Percentiles rank a stretch among this genome's conserved stretches.
Conservation (phyloP, 2,888 invertebrate genomes). For the Arctia plantaginis region DNA sequence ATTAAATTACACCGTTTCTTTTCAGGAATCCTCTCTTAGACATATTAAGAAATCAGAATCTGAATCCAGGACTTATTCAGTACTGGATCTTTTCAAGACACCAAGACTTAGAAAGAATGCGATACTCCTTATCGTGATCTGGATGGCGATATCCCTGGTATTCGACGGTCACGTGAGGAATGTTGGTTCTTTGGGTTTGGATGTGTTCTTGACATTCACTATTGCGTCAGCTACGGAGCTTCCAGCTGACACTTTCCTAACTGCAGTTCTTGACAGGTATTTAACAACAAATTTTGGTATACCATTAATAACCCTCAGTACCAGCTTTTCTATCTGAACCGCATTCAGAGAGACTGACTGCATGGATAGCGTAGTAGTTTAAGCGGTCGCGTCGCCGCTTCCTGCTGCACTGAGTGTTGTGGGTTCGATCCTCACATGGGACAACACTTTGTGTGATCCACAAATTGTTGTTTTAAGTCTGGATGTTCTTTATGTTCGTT, state of each 20-base stretch:
- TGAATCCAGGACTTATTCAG: constrained; percentile 90
- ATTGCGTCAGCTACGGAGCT: constrained; percentile 94
- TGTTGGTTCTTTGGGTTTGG: constrained; percentile 93
- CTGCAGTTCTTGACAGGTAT: constrained; percentile 89
- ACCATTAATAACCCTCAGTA: no score
- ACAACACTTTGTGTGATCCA: no score
- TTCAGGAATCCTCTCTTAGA: constrained; percentile 89
- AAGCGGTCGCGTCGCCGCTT: no score
- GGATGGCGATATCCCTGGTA: constrained; percentile 96
- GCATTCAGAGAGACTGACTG: no score
- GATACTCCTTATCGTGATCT: constrained; percentile 92
- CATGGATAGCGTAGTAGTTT: no score
- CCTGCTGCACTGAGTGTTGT: no score
- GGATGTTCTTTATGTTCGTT: no score
- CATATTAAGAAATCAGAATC: constrained; percentile 91
- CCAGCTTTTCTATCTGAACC: no score
- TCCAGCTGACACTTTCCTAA: constrained; percentile 93
- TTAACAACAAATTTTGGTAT: neutral
- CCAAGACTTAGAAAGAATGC: constrained; percentile 92
- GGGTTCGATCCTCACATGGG: no score
- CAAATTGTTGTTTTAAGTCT: no score
- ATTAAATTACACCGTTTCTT: constrained; percentile 24
- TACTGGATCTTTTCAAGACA: constrained; percentile 92
- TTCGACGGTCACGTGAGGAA: constrained; percentile 96
- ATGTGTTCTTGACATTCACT: constrained; percentile 94